Percentiles rank a stretch among this genome's conserved stretches.
phyloP scores from a whole-genome alignment of 2,113 vertebrate genomes.

The Corvus cornix region DNA sequence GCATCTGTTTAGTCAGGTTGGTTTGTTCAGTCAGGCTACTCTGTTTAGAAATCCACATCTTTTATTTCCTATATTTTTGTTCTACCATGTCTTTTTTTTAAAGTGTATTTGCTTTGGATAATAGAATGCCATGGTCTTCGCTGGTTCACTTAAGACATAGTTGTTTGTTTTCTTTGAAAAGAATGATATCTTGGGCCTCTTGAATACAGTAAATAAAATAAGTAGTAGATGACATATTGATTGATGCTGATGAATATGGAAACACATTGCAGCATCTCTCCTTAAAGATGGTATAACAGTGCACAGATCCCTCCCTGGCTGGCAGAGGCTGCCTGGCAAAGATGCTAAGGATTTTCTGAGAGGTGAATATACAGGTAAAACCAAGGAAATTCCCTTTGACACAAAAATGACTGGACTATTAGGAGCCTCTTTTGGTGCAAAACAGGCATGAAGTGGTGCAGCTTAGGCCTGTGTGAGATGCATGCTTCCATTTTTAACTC shows the following conservation, averaged over 20 bases:
- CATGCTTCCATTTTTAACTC: not conserved
- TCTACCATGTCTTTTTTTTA: not conserved
- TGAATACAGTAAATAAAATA: not conserved
- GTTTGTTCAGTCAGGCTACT: not conserved
- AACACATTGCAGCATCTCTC: not conserved
- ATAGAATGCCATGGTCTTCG: not conserved
- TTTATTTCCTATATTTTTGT: not conserved
- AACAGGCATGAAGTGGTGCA: not conserved
- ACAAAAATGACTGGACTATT: not conserved
- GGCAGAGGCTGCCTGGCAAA: not conserved
- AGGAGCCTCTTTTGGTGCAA: not conserved
- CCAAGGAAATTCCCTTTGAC: not conserved
- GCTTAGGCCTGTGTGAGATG: not conserved
- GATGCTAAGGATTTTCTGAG: not conserved
- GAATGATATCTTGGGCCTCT: not conserved
- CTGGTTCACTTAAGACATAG: not conserved
- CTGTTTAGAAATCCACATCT: not conserved
- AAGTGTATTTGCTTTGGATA: conserved; percentile 13
- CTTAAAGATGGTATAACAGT: not conserved
- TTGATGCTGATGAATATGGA: not conserved
- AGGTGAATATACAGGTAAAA: not conserved
- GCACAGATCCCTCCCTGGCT: not conserved
- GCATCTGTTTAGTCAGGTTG: not conserved
- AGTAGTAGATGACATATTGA: not conserved
- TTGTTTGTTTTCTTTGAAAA: not conserved